Conservation (phyloP, 2,113 vertebrate genomes). For the Bostrychus sinensis region DNA sequence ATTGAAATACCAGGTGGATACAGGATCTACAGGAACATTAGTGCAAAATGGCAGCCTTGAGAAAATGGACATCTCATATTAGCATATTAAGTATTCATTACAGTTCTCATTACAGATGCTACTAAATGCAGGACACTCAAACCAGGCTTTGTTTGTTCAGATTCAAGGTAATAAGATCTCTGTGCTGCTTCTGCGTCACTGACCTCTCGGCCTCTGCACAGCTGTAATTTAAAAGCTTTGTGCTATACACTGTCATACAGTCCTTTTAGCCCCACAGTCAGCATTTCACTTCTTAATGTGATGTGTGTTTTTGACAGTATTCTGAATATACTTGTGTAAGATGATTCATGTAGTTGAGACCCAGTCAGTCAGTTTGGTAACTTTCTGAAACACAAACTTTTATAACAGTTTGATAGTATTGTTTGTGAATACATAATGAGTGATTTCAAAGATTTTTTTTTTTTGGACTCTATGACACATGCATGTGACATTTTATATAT, state of each 20-base stretch:
- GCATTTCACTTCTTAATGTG: slow-evolving; percentile 32
- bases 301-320: too few relatives aligned
- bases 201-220: slow-evolving; percentile 52
- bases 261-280: slow-evolving; percentile 50
- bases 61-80: not conserved
- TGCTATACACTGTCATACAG: slow-evolving; percentile 27
- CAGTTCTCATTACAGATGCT: too few relatives aligned
- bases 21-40: not conserved
- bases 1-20: slow-evolving; percentile 18
- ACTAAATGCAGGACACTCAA: slow-evolving; percentile 41
- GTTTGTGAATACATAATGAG: too few relatives aligned
- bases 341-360: not conserved
- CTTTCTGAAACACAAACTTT: too few relatives aligned
- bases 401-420: too few relatives aligned
- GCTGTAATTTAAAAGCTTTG: slow-evolving; percentile 69
- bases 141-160: too few relatives aligned
- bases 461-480: not conserved
- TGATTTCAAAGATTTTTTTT: not conserved
- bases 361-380: too few relatives aligned
- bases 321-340: too few relatives aligned
- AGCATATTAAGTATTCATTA: too few relatives aligned
- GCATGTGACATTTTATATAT: too few relatives aligned
- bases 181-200: slow-evolving; percentile 59
- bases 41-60: not conserved
- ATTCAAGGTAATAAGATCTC: slow-evolving; percentile 73